Conservation (phyloP, 2,888 invertebrate genomes). For the Cosmopolites sordidus region DNA sequence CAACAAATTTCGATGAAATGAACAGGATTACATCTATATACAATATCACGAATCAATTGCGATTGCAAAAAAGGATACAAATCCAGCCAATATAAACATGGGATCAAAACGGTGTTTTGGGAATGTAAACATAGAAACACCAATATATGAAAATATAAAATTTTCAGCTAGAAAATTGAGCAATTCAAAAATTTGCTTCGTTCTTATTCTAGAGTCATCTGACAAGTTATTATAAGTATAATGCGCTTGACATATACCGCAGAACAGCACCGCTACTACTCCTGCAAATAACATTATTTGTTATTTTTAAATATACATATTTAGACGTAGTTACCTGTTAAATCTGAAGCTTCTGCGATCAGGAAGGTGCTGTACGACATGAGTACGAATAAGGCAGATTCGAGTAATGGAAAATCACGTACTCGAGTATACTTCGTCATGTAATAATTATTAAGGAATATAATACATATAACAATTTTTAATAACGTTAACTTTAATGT, state of each 20-base stretch:
- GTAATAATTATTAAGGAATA: constrained; percentile 45
- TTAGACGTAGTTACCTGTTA: constrained; percentile 69
- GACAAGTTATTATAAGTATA: constrained; percentile 97
- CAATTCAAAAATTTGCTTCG: constrained; percentile 89
- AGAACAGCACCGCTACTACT: constrained; percentile 95
- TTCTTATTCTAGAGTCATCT: constrained; percentile 76
- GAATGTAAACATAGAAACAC: constrained; percentile 97
- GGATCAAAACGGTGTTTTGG: constrained; percentile 92
- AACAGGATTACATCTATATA: too few species aligned
- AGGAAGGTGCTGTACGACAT: constrained; percentile 98
- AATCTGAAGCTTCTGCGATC: constrained; percentile 90
- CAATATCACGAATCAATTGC: background rate
- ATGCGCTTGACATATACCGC: constrained; percentile 98
- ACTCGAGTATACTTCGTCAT: constrained; percentile 94
- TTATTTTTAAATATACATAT: background rate
- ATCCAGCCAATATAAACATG: constrained; percentile 86
- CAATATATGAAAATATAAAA: constrained; percentile 98
- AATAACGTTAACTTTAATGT: too few species aligned
- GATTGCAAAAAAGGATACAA: constrained; percentile 74
- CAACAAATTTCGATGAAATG: too few species aligned
- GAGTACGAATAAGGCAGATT: constrained; percentile 93
- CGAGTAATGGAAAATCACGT: constrained; percentile 89
- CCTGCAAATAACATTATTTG: constrained; percentile 51
- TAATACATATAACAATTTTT: constrained; percentile 3
- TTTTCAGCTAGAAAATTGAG: constrained; percentile 96